These are phyloP conservation scores for Dipodomys spectabilis DNA, from an alignment of 2,113 vertebrate genomes.

Conservation along the genomic window DNA sequence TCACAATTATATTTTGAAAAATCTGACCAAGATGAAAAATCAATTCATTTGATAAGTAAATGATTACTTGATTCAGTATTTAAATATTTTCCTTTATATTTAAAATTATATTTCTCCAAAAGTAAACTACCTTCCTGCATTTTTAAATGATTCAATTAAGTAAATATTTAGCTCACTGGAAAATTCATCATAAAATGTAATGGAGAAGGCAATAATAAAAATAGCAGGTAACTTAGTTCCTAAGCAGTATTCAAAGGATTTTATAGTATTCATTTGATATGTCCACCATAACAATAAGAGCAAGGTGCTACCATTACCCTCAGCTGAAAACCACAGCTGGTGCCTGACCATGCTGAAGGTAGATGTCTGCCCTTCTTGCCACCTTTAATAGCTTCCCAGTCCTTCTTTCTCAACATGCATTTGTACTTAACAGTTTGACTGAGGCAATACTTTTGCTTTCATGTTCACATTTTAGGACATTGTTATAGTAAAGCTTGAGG, in stretches of 20 bases:
- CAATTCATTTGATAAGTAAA: conserved; percentile 25
- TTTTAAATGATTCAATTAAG: not conserved
- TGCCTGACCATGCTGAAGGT: not conserved
- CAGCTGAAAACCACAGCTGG: not conserved
- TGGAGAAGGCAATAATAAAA: not conserved
- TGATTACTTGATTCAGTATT: not conserved
- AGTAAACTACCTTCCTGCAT: not conserved
- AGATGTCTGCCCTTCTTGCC: not conserved
- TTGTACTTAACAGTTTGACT: not conserved
- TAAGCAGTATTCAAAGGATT: not conserved
- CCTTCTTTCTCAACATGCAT: not conserved
- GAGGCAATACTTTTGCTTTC: not conserved
- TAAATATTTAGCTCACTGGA: not conserved
- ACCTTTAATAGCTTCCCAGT: not conserved
- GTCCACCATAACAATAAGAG: not conserved
- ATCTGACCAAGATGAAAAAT: not conserved
- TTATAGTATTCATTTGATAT: not conserved
- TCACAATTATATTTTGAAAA: conserved; percentile 11
- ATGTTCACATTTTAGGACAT: not conserved
- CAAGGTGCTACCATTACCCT: not conserved
- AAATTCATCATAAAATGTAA: not conserved
- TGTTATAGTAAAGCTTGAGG: not conserved
- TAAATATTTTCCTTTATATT: conserved; percentile 6
- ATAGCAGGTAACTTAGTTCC: not conserved
- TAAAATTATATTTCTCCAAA: conserved; percentile 2